Evolutionary conservation across 2,888 invertebrate genomes (phyloP).

Genomic region (Agrilus biguttatus): DNA sequence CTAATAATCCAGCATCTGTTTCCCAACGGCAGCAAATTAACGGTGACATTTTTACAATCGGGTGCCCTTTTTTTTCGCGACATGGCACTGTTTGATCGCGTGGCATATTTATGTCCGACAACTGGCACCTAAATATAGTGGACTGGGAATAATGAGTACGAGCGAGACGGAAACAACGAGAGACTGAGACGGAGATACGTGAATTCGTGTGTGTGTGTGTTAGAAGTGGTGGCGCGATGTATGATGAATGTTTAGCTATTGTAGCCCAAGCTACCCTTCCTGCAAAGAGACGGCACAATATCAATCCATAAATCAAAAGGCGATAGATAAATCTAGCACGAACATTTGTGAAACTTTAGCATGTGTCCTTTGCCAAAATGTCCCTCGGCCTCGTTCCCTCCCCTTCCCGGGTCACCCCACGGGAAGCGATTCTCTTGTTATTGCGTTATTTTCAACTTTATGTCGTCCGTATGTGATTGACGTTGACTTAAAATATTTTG

Average conservation of each 20-base stretch:
- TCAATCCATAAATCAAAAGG: constrained; percentile 31
- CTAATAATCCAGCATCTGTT: constrained; percentile 27
- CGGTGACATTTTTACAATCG: constrained; percentile 28
- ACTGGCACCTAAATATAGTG: constrained; percentile 25
- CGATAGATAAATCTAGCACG: constrained; percentile 28
- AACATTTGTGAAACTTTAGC: constrained; percentile 21
- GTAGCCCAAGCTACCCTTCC: constrained; percentile 23
- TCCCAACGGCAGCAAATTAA: constrained; percentile 29
- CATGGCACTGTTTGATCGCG: constrained; percentile 20
- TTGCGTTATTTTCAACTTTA: too few species aligned
- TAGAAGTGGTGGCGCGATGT: constrained; percentile 14
- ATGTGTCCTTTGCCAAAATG: constrained; percentile 17
- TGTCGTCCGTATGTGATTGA: too few species aligned
- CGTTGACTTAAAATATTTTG: too few species aligned
- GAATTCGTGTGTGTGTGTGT: constrained; percentile 1
- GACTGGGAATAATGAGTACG: constrained; percentile 4
- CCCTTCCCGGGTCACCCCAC: too few species aligned
- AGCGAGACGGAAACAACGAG: background rate
- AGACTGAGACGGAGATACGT: too few species aligned
- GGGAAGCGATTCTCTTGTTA: constrained; percentile 20
- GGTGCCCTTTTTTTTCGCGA: constrained; percentile 21
- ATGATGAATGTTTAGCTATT: constrained; percentile 28
- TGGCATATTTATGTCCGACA: constrained; percentile 31
- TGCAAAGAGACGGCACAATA: constrained; percentile 29
- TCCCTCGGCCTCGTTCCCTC: too few species aligned